These are phyloP conservation scores for Ispidina picta DNA, from an alignment of 2,797 vertebrate species.

Conservation along the genomic window DNA sequence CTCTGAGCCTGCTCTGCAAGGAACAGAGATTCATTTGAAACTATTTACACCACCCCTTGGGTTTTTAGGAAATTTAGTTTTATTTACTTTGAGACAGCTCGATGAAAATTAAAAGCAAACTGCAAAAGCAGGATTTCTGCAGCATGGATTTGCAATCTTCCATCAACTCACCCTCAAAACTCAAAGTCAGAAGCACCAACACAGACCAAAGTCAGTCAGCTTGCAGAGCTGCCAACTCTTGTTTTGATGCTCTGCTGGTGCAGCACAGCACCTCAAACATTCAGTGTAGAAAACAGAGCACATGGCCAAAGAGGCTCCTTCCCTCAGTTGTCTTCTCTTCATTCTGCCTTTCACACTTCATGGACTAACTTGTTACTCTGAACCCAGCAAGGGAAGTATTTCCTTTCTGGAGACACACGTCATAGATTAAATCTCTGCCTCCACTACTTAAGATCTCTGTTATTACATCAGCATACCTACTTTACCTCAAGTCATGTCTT, in stretches of 20 bases:
- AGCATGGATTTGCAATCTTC: not conserved
- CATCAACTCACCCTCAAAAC: not conserved
- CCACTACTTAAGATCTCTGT: slow-evolving; percentile 10
- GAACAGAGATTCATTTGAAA: slow-evolving; percentile 6
- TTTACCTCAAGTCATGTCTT: not conserved
- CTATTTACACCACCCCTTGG: not conserved
- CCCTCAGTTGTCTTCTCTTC: slow-evolving; percentile 14
- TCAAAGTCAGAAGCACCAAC: not conserved
- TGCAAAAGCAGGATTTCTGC: not conserved
- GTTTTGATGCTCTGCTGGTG: not conserved
- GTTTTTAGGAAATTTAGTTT: not conserved
- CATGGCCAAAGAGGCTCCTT: not conserved
- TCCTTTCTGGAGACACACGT: slow-evolving; percentile 31
- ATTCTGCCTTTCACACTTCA: slow-evolving; percentile 23
- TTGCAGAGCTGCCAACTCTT: not conserved
- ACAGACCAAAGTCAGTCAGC: not conserved
- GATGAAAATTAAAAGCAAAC: not conserved
- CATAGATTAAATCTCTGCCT: slow-evolving; percentile 36
- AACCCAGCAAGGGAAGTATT: slow-evolving; percentile 11
- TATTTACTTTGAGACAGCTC: not conserved
- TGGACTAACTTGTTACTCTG: not conserved
- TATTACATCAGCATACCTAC: not conserved
- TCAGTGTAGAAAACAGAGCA: not conserved
- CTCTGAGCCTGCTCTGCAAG: not conserved
- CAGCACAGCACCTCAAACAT: not conserved